A percentile compares a stretch with the other conserved stretches of the same genome.
phyloP scores from a whole-genome alignment of 2,797 vertebrate genomes.

The Pipistrellus kuhlii region DNA sequence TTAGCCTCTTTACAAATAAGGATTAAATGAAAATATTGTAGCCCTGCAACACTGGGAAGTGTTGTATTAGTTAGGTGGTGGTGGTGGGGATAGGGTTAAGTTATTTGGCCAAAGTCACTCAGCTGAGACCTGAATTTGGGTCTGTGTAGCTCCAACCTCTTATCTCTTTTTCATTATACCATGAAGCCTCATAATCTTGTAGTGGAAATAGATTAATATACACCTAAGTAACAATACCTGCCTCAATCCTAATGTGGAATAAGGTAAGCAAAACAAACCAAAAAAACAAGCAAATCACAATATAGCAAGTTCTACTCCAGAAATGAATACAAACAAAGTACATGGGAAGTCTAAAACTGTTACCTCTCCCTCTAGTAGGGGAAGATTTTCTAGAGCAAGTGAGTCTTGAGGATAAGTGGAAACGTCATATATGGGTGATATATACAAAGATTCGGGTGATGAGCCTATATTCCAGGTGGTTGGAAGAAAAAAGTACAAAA shows the following conservation, averaged over 20 bases:
- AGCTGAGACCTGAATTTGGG: background rate
- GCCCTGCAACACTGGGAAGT: background rate
- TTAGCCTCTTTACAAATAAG: background rate
- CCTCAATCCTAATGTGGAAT: background rate
- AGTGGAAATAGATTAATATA: constrained; percentile 8
- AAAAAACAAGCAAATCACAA: background rate
- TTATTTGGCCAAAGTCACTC: constrained; percentile 1
- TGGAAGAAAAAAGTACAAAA: background rate
- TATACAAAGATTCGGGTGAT: background rate
- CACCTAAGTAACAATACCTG: background rate
- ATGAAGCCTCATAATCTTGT: background rate
- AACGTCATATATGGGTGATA: background rate
- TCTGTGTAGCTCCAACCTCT: background rate
- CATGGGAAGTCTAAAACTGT: background rate
- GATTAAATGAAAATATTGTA: background rate
- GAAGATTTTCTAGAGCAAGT: background rate
- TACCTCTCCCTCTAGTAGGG: background rate
- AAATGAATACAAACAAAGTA: constrained; percentile 46
- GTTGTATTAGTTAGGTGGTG: background rate
- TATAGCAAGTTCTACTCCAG: background rate
- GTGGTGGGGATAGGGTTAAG: background rate
- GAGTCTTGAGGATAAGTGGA: background rate
- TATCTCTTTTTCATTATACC: constrained; percentile 6
- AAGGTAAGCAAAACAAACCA: background rate
- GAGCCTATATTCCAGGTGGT: background rate